These are phyloP conservation scores for Furcifer pardalis DNA, from an alignment of 2,797 vertebrate species.

Conservation along the genomic window DNA sequence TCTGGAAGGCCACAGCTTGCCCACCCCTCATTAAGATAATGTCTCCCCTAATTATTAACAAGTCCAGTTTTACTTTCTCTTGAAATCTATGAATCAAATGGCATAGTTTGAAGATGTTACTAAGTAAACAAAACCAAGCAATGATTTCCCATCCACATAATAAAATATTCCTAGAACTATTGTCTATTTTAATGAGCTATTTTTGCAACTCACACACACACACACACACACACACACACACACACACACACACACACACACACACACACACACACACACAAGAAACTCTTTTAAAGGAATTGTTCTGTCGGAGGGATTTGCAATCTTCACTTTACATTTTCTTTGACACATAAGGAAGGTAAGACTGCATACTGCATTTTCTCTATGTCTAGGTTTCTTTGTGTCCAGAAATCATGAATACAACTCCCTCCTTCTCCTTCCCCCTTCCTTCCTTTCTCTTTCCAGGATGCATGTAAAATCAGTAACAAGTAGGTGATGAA, in stretches of 20 bases:
- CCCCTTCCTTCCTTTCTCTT: too few species aligned
- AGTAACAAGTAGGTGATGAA: conserved; percentile 12
- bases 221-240: too few species aligned
- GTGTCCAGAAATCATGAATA: conserved; percentile 22
- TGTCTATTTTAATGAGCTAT: neutral
- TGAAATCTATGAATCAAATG: neutral
- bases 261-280: too few species aligned
- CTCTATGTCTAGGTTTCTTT: conserved; percentile 17
- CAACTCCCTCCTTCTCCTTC: neutral
- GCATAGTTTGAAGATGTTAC: neutral
- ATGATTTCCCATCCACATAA: neutral
- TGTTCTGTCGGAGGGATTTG: conserved; percentile 13
- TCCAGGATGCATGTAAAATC: conserved; percentile 30
- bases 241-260: too few species aligned
- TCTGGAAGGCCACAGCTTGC: neutral
- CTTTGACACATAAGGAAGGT: conserved; percentile 12
- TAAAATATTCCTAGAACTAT: neutral
- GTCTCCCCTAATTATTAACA: neutral
- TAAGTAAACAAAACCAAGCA: neutral
- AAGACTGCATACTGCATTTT: conserved; percentile 23
- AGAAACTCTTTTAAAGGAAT: conserved; percentile 14
- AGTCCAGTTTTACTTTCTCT: neutral
- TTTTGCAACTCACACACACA: neutral
- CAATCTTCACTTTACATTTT: conserved; percentile 15
- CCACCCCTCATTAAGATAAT: neutral